phyloP scores from a whole-genome alignment of 2,113 vertebrate species.

The Notothenia rossii region DNA sequence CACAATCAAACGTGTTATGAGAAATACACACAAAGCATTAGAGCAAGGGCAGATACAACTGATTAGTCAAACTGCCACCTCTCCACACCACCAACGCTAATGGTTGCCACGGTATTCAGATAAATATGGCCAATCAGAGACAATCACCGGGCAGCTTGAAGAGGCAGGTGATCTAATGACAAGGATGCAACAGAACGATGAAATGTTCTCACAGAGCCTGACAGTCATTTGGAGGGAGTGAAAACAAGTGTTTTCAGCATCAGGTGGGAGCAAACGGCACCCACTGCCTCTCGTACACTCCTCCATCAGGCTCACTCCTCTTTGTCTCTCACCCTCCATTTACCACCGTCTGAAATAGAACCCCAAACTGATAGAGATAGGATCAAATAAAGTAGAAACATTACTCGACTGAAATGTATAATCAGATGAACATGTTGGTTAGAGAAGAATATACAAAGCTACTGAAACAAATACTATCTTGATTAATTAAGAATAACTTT shows the following conservation, averaged over 20 bases:
- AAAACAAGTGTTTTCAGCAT: slow-evolving; percentile 71
- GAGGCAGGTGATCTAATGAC: slow-evolving; percentile 81
- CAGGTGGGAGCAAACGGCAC: slow-evolving; percentile 70
- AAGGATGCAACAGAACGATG: slow-evolving; percentile 58
- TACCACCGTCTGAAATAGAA: slow-evolving; percentile 53
- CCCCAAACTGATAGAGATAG: slow-evolving; percentile 40
- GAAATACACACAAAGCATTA: slow-evolving; percentile 39
- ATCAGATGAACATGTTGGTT: neutral
- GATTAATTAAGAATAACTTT: neutral
- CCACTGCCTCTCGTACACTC: slow-evolving; percentile 47
- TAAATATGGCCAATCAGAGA: slow-evolving; percentile 80
- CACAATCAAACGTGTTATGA: slow-evolving; percentile 24
- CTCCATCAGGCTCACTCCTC: slow-evolving; percentile 32
- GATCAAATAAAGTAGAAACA: slow-evolving; percentile 57
- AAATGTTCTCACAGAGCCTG: slow-evolving; percentile 62
- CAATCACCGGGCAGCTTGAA: slow-evolving; percentile 74
- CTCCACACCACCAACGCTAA: slow-evolving; percentile 78
- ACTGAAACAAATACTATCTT: neutral
- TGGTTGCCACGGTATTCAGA: slow-evolving; percentile 70
- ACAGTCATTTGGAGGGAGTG: slow-evolving; percentile 67
- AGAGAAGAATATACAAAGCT: neutral
- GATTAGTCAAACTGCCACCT: slow-evolving; percentile 78
- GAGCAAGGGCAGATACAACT: slow-evolving; percentile 67
- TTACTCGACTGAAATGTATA: neutral
- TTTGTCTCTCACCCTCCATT: slow-evolving; percentile 51